Evolutionary conservation across 2,113 vertebrate genomes (phyloP), one percentile per base, ranked within the genome.

Genomic region (Capreolus pygargus): DNA sequence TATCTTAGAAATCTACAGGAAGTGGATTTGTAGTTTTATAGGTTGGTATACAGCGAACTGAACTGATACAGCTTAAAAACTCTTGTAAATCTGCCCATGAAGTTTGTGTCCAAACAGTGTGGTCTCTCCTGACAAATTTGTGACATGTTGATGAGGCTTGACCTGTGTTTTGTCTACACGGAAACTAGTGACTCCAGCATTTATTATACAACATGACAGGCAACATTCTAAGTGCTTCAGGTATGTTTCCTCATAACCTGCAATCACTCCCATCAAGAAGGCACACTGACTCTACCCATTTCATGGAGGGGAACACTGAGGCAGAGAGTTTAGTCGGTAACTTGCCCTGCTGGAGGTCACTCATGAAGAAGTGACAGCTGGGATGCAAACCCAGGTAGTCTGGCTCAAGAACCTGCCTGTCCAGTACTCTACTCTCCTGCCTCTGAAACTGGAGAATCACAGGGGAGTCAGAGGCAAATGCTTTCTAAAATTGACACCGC

Each of bases 21-120:
- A 43, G 88, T 47, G 96, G 54, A 94, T 52, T 90, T 85, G 43
- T n/a, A 33, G 43, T 45, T 89, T 93, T 97, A 96, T 52, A 82
- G 88, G 33, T 25, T 92, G 10, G 52, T 25, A 39, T 64, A 45
- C 3, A 86, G 27, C 45, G 13, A 50, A 50, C 47, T 50, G 47
- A 50, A 14, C 47, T 50, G 47, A 39, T 64, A 45, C 3, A 86
- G 16, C 64, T 88, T 39, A 54, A 89, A 76, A 89, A 25, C n/a
- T 43, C n/a, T 70, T 64, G 2, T 79, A 82, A 95, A n/a, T 67
- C 61, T 95, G 2, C 23, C 50, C 78, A 36, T 45, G 74, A 95
- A 30, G 4, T 17, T 9, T 70, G 17, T 50, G 39, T 82, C 28
- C 27, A 58, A 50, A 82, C 27, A 93, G 14, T 25, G 45, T 55